Conservation (phyloP, 2,888 invertebrate species). For the Plusia festucae region DNA sequence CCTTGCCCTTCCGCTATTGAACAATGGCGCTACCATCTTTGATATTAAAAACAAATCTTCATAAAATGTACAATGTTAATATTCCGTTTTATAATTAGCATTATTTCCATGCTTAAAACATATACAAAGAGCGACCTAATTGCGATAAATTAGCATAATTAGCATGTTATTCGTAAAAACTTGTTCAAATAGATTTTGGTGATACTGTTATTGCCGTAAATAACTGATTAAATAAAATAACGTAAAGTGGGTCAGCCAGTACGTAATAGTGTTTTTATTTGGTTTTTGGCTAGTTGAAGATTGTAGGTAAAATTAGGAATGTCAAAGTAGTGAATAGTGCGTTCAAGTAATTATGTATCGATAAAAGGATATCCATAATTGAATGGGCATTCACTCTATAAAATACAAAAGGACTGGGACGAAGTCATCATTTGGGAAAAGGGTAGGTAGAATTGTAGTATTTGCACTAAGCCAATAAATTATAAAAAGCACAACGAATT, state of each 20-base stretch:
- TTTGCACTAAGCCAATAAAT: too few species aligned
- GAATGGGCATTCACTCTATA: neutral
- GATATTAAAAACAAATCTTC: constrained; percentile 10
- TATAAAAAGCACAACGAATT: too few species aligned
- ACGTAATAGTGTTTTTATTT: constrained; percentile 38
- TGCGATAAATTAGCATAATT: neutral
- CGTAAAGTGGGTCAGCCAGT: constrained; percentile 30
- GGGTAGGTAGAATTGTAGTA: too few species aligned
- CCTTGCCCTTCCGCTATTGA: constrained; percentile 23
- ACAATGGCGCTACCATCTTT: constrained; percentile 44
- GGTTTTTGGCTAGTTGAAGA: constrained; percentile 9
- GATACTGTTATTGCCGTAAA: constrained; percentile 42
- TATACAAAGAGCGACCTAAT: neutral
- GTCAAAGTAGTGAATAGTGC: neutral
- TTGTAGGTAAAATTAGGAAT: constrained; percentile 5
- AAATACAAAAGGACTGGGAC: too few species aligned
- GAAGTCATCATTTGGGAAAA: too few species aligned
- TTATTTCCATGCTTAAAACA: neutral
- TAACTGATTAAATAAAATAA: constrained; percentile 28
- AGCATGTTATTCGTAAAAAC: neutral
- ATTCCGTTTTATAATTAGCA: constrained; percentile 1
- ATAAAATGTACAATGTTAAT: constrained; percentile 38
- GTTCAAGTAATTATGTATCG: neutral
- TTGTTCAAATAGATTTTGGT: neutral
- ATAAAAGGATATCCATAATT: neutral